phyloP scores from a whole-genome alignment of 1,140 invertebrate species.

The Campoletis sonorensis region DNA sequence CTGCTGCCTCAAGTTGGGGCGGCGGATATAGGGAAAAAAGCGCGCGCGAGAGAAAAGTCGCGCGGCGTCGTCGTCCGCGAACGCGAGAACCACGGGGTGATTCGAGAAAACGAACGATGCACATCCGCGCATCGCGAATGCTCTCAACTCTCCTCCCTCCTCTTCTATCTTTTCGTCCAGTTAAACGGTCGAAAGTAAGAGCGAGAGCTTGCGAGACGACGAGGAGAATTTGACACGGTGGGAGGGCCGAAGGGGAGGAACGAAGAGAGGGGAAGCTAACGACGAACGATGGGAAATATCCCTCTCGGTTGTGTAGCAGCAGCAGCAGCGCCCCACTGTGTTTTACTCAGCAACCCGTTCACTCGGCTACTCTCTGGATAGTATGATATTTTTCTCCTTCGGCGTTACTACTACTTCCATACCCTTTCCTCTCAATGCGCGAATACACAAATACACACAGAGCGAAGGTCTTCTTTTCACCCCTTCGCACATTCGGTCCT shows the following conservation, averaged over 20 bases:
- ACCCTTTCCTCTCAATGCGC: conserved; percentile 12
- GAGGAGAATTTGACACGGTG: neutral
- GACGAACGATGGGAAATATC: conserved; percentile 10
- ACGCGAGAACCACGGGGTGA: conserved; percentile 36
- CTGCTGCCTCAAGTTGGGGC: conserved; percentile 30
- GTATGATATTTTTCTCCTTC: conserved; percentile 37
- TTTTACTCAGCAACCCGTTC: conserved; percentile 23
- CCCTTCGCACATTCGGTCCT: neutral
- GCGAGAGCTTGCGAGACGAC: neutral
- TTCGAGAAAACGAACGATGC: conserved; percentile 40
- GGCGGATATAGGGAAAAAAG: conserved; percentile 33
- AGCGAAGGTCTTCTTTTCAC: conserved; percentile 2
- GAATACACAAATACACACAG: neutral
- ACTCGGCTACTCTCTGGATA: neutral
- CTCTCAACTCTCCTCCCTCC: conserved; percentile 45
- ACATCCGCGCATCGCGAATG: conserved; percentile 49
- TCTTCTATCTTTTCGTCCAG: too few relatives aligned
- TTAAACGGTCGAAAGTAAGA: conserved; percentile 20
- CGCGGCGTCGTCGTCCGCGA: conserved; percentile 32
- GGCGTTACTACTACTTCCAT: conserved; percentile 38
- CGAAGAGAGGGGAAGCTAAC: neutral
- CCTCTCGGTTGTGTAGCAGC: conserved; percentile 24
- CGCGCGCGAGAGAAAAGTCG: conserved; percentile 12
- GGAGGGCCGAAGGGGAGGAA: neutral
- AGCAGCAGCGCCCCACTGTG: conserved; percentile 29